Percentiles rank a stretch among this genome's conserved stretches.
Conservation (phyloP, 2,797 vertebrate species). For the Podarcis siculus region DNA sequence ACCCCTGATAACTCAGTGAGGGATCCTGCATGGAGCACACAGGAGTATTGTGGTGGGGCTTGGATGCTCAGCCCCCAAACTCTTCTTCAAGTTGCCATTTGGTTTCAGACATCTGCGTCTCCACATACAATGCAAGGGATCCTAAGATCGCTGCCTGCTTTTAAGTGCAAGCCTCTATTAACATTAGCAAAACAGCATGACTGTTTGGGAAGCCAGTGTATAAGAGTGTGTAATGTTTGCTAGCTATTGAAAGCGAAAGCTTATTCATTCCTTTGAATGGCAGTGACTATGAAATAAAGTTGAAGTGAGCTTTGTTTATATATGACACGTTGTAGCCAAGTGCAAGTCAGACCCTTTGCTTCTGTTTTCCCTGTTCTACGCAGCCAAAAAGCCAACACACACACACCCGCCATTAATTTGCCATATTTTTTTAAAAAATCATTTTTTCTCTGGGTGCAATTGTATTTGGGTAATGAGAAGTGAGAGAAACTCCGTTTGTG, state of each 20-base stretch:
- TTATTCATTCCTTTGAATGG: slow-evolving; percentile 50
- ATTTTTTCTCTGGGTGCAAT: slow-evolving; percentile 39
- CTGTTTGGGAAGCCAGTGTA: slow-evolving; percentile 35
- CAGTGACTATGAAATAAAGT: slow-evolving; percentile 36
- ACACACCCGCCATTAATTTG: slow-evolving; percentile 28
- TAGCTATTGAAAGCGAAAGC: slow-evolving; percentile 20
- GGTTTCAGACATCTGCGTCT: background rate
- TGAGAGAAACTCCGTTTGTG: background rate
- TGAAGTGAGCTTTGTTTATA: slow-evolving; percentile 49
- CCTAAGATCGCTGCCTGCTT: slow-evolving; percentile 15
- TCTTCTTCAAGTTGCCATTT: background rate
- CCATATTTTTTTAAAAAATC: slow-evolving; percentile 7
- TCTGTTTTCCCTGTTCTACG: slow-evolving; percentile 41
- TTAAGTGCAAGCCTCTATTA: slow-evolving; percentile 37
- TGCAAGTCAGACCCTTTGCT: slow-evolving; percentile 34
- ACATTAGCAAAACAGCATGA: slow-evolving; percentile 32
- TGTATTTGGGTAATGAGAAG: background rate
- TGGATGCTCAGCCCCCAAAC: no score
- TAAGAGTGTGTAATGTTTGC: background rate
- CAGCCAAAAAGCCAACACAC: no score
- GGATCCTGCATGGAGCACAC: background rate
- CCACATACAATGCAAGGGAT: slow-evolving; percentile 3
- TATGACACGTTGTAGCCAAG: slow-evolving; percentile 45
- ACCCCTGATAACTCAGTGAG: background rate
- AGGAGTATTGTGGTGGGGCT: no score